phyloP scores from a whole-genome alignment of 2,888 invertebrate species.

The Cryptophagus acutangulus region DNA sequence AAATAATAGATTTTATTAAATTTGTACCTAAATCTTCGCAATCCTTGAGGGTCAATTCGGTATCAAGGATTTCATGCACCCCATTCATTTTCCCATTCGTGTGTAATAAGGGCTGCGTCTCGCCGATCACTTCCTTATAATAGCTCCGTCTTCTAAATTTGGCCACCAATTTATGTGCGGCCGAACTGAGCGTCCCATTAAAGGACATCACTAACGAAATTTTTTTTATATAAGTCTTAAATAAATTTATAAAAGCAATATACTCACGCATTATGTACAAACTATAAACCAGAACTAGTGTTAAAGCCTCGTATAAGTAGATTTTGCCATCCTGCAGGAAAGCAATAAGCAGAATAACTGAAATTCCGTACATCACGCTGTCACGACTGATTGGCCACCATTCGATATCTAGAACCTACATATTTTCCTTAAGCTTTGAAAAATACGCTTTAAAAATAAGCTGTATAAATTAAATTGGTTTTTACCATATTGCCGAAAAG shows the following conservation, averaged over 20 bases:
- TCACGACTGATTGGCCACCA: conserved; percentile 78
- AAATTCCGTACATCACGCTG: conserved; percentile 65
- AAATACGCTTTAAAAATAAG: not conserved
- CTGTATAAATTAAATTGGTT: conserved; percentile 8
- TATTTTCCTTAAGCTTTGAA: not conserved
- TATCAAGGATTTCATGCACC: conserved; percentile 31
- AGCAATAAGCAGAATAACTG: conserved; percentile 64
- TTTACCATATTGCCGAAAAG: conserved; percentile 58
- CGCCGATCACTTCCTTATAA: conserved; percentile 54
- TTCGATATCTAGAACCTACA: conserved; percentile 61
- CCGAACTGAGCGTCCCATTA: conserved; percentile 55
- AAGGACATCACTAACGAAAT: conserved; percentile 60
- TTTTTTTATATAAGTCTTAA: not conserved
- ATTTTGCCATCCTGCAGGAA: conserved; percentile 66
- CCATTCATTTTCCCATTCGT: conserved; percentile 23
- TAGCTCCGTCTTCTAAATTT: conserved; percentile 49
- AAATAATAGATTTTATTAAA: conserved; percentile 12
- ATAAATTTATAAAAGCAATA: conserved; percentile 7
- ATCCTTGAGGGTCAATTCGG: conserved; percentile 44
- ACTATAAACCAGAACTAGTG: conserved; percentile 64
- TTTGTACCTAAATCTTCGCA: conserved; percentile 46
- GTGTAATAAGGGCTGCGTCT: conserved; percentile 45
- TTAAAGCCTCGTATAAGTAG: conserved; percentile 70
- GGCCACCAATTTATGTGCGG: conserved; percentile 51
- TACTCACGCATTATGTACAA: conserved; percentile 65